These are phyloP conservation scores for Pao palembangensis DNA, from an alignment of 2,113 vertebrate species.

Conservation along the genomic window DNA sequence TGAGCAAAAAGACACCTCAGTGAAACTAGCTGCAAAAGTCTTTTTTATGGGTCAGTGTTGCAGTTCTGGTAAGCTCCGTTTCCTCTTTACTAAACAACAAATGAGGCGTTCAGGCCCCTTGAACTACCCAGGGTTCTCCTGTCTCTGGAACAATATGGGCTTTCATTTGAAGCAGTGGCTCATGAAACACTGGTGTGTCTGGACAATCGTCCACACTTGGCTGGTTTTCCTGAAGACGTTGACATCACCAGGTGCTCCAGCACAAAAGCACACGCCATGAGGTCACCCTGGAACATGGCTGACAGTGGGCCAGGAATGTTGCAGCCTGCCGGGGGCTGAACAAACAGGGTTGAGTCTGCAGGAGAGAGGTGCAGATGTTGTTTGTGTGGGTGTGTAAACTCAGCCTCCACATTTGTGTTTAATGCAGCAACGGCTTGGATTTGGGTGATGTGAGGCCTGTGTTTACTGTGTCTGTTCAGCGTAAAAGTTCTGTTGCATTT, in stretches of 20 bases:
- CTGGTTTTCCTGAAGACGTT: slow-evolving; percentile 28
- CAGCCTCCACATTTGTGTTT: too few relatives aligned
- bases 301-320: background rate
- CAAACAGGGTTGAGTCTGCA: background rate
- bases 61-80: too few relatives aligned
- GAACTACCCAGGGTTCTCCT: background rate
- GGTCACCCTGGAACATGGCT: background rate
- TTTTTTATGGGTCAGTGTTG: background rate
- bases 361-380: background rate
- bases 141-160: background rate
- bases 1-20: background rate
- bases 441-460: too few relatives aligned
- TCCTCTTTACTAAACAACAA: too few relatives aligned
- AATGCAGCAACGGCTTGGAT: too few relatives aligned
- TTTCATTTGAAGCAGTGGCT: background rate
- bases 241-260: slow-evolving; percentile 4
- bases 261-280: slow-evolving; percentile 7
- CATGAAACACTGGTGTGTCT: background rate
- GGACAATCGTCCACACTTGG: slow-evolving; percentile 22
- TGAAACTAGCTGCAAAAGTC: background rate
- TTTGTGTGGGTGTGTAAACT: background rate
- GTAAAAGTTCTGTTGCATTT: too few relatives aligned
- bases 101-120: too few relatives aligned
- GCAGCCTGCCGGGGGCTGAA: background rate
- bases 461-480: too few relatives aligned